These are phyloP conservation scores for Trachelus tabidus DNA, from an alignment of 2,888 invertebrate species.

Conservation along the genomic window DNA sequence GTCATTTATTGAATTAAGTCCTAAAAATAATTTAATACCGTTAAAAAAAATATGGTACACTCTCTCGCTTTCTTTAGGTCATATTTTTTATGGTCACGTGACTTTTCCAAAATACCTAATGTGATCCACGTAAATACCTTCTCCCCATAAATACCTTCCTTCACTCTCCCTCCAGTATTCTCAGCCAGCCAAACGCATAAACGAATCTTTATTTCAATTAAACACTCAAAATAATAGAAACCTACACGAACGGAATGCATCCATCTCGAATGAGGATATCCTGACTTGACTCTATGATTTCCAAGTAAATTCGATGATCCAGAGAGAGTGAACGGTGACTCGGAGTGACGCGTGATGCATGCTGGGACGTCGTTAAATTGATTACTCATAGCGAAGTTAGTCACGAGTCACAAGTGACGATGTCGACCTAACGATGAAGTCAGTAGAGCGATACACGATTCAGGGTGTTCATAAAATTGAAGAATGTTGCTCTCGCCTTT, in stretches of 20 bases:
- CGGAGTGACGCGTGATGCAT: neutral
- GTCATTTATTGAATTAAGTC: neutral
- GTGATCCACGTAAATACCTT: neutral
- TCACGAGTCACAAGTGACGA: neutral
- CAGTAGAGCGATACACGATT: no score
- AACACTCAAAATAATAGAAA: neutral
- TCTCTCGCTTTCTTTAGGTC: no score
- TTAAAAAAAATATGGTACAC: no score
- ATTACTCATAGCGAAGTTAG: neutral
- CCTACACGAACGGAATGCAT: neutral
- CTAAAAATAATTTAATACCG: neutral
- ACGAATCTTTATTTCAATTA: no score
- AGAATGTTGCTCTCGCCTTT: neutral
- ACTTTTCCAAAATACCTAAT: no score
- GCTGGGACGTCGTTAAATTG: neutral
- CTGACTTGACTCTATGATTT: neutral
- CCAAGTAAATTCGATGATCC: neutral
- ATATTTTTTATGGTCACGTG: no score
- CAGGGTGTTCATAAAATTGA: no score
- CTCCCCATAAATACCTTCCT: neutral
- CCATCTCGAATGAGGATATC: neutral
- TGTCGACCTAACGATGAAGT: no score
- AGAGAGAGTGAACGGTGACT: neutral
- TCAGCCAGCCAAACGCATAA: neutral
- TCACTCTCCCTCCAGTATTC: no score